These are phyloP conservation scores for Ceratosolen solmsi DNA, from an alignment of 1,140 invertebrate species.

Conservation along the genomic window DNA sequence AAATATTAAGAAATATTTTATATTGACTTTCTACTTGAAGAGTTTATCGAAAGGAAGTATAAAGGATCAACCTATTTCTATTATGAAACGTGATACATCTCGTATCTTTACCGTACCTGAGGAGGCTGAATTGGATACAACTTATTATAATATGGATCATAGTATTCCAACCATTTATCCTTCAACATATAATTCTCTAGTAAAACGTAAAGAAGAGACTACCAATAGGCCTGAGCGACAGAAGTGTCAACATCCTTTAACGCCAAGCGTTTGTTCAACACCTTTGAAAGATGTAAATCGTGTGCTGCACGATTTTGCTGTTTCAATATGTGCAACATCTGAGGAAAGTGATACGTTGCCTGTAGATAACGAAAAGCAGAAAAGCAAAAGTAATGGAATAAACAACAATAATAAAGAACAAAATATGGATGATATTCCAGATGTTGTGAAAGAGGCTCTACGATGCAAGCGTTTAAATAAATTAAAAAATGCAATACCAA, in stretches of 20 bases:
- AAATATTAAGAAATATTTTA: no score
- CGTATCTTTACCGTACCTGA: slow-evolving; percentile 86
- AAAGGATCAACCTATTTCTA: slow-evolving; percentile 70
- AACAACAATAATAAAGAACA: slow-evolving; percentile 25
- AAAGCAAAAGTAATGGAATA: neutral
- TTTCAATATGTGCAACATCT: slow-evolving; percentile 80
- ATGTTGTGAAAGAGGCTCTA: slow-evolving; percentile 69
- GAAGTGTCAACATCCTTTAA: slow-evolving; percentile 70
- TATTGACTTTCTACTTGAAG: slow-evolving; percentile 58
- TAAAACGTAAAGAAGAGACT: slow-evolving; percentile 60
- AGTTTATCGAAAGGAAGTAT: slow-evolving; percentile 54
- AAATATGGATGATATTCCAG: slow-evolving; percentile 68
- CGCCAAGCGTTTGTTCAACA: slow-evolving; percentile 81
- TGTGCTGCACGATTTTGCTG: slow-evolving; percentile 79
- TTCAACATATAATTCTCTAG: slow-evolving; percentile 62
- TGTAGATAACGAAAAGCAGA: slow-evolving; percentile 60
- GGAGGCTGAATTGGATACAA: slow-evolving; percentile 75
- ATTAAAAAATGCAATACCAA: slow-evolving; percentile 58
- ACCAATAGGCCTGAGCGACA: slow-evolving; percentile 63
- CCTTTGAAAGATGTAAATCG: slow-evolving; percentile 82
- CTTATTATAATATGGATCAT: slow-evolving; percentile 67
- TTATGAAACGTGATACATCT: slow-evolving; percentile 84
- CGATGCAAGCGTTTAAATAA: slow-evolving; percentile 71
- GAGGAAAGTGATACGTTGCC: slow-evolving; percentile 71
- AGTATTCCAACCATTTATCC: slow-evolving; percentile 60